These are phyloP conservation scores for Microchirus variegatus DNA, from an alignment of 2,797 vertebrate species.

Conservation along the genomic window DNA sequence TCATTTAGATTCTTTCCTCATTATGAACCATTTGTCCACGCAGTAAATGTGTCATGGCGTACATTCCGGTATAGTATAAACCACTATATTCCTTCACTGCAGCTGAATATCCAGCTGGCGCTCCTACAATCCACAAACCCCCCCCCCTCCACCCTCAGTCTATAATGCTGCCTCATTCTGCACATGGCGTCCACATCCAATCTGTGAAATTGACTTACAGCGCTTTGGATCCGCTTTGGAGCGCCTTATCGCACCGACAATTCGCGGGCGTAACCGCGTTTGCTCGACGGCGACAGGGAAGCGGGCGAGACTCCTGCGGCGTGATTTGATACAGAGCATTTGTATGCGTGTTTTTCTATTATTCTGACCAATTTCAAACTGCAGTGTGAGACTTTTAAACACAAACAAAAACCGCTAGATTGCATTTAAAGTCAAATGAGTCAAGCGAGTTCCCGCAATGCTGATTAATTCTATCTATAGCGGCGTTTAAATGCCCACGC, in stretches of 20 bases:
- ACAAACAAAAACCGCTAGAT: no score
- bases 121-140: neutral
- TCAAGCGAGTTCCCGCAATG: no score
- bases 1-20: constrained; percentile 7
- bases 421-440: no score
- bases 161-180: neutral
- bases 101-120: constrained; percentile 4
- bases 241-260: constrained; percentile 8
- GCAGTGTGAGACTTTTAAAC: no score
- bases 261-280: constrained; percentile 23
- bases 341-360: no score
- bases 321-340: neutral
- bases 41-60: neutral
- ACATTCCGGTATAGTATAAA: neutral
- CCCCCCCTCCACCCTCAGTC: no score
- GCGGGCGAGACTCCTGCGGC: neutral
- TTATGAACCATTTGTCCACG: neutral
- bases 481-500: no score
- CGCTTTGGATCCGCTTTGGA: constrained; percentile 36
- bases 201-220: constrained; percentile 30
- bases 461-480: no score
- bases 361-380: no score
- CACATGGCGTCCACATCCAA: constrained; percentile 10
- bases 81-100: neutral
- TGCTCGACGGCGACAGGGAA: constrained; percentile 9